Conservation (phyloP, 2,888 invertebrate species). For the Agrochola lychnidis region DNA sequence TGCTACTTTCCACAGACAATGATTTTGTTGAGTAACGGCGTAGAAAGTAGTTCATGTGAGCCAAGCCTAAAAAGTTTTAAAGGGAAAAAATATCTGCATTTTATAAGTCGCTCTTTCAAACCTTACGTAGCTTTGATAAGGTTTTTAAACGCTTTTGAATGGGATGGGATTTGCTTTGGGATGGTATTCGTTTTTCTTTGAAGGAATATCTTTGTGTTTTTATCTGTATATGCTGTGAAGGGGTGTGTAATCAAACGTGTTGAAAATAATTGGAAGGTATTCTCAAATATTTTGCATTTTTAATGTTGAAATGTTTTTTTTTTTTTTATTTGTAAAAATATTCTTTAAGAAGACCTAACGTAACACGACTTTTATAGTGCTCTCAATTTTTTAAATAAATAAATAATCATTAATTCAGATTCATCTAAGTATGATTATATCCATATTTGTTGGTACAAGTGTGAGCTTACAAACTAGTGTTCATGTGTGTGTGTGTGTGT, state of each 20-base stretch:
- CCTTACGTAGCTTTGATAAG: conserved; percentile 58
- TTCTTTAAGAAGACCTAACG: background rate
- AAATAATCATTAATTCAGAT: no score
- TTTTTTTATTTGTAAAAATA: background rate
- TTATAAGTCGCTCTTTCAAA: conserved; percentile 53
- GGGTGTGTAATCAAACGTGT: conserved; percentile 11
- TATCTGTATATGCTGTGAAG: conserved; percentile 4
- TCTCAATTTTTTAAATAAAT: no score
- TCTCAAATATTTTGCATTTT: background rate
- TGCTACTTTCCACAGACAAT: no score
- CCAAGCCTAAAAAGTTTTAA: conserved; percentile 34
- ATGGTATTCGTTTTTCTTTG: conserved; percentile 9
- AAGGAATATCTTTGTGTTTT: conserved; percentile 13
- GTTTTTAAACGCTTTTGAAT: conserved; percentile 51
- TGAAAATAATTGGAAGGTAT: conserved; percentile 22
- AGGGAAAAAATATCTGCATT: conserved; percentile 47
- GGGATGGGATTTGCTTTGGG: conserved; percentile 26
- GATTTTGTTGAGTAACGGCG: background rate
- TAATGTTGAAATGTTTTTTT: background rate
- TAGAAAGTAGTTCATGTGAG: background rate
- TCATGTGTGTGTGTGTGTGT: no score
- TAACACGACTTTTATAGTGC: no score
- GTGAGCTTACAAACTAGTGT: no score
- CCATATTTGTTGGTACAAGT: no score
- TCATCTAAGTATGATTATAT: no score